Evolutionary conservation across 1,140 invertebrate genomes (phyloP).

Genomic region (Monochamus saltuarius): DNA sequence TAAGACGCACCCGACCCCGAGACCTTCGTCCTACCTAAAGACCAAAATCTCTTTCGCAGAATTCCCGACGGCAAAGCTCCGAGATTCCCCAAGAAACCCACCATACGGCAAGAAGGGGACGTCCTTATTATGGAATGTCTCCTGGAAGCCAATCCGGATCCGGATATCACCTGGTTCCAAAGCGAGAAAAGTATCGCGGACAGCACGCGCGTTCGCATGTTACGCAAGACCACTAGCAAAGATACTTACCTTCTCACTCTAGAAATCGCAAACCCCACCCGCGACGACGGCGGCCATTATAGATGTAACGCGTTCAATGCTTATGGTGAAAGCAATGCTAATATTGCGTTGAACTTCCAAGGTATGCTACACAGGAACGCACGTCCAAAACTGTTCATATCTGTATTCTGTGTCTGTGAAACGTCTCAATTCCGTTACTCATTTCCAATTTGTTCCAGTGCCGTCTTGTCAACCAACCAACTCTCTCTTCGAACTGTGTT

Average conservation of each 20-base stretch:
- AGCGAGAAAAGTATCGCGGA: slow-evolving; percentile 80
- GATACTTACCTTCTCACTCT: slow-evolving; percentile 88
- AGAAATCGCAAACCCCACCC: slow-evolving; percentile 91
- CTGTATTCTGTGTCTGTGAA: slow-evolving; percentile 43
- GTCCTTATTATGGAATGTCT: slow-evolving; percentile 93
- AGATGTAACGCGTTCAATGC: slow-evolving; percentile 98
- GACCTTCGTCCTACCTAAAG: slow-evolving; percentile 7
- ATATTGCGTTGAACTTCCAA: slow-evolving; percentile 99
- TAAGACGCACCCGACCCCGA: slow-evolving; percentile 55
- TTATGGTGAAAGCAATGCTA: slow-evolving; percentile 98
- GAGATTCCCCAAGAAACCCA: slow-evolving; percentile 95
- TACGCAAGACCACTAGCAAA: slow-evolving; percentile 79
- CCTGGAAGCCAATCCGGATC: slow-evolving; percentile 90
- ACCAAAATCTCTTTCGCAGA: slow-evolving; percentile 58
- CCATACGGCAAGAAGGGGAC: slow-evolving; percentile 93
- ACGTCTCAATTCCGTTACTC: slow-evolving; percentile 43
- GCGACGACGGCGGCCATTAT: slow-evolving; percentile 96
- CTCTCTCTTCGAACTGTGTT: slow-evolving; percentile 35
- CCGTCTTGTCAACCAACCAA: slow-evolving; percentile 21
- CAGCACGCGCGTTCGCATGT: slow-evolving; percentile 82
- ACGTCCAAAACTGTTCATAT: slow-evolving; percentile 27
- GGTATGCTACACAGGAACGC: slow-evolving; percentile 65
- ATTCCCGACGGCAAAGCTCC: slow-evolving; percentile 93
- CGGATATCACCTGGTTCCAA: slow-evolving; percentile 95
- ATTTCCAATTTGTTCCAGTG: slow-evolving; percentile 42